These are phyloP conservation scores for Thaumetopoea pityocampa DNA, from an alignment of 1,140 invertebrate species.

Conservation along the genomic window DNA sequence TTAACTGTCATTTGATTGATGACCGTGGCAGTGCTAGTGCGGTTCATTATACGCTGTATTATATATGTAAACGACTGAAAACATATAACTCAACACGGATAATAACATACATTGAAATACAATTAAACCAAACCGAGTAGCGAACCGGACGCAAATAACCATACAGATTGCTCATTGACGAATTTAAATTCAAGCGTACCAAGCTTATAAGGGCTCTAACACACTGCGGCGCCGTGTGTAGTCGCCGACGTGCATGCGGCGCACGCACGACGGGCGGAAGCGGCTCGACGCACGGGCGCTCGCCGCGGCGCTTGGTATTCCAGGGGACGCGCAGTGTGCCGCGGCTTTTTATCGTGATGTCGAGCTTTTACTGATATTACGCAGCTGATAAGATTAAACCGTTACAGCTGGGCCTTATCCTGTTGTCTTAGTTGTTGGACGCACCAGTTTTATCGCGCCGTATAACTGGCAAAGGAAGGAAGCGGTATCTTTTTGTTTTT, in stretches of 20 bases:
- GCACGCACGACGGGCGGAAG: conserved; percentile 61
- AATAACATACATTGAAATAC: conserved; percentile 50
- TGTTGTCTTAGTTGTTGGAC: too few species aligned
- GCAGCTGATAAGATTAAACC: conserved; percentile 4
- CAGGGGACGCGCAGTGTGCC: conserved; percentile 41
- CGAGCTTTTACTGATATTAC: conserved; percentile 42
- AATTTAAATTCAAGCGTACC: conserved; percentile 63
- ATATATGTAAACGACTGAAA: conserved; percentile 11
- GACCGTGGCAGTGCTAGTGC: too few species aligned
- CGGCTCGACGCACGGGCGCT: conserved; percentile 39
- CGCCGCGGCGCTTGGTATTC: conserved; percentile 57
- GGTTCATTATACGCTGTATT: too few species aligned
- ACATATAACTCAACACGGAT: conserved; percentile 15
- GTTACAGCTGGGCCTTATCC: too few species aligned
- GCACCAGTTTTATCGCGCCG: too few species aligned
- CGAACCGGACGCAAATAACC: conserved; percentile 50
- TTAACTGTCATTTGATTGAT: too few species aligned
- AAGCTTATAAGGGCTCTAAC: conserved; percentile 40
- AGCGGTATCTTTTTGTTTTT: too few species aligned
- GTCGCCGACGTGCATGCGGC: conserved; percentile 34
- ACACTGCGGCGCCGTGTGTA: conserved; percentile 49
- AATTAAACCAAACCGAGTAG: conserved; percentile 40
- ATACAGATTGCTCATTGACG: conserved; percentile 44
- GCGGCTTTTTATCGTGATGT: conserved; percentile 48
- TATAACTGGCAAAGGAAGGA: too few species aligned